Evolutionary conservation across 2,113 vertebrate genomes (phyloP).

Genomic region (Oreotragus oreotragus): DNA sequence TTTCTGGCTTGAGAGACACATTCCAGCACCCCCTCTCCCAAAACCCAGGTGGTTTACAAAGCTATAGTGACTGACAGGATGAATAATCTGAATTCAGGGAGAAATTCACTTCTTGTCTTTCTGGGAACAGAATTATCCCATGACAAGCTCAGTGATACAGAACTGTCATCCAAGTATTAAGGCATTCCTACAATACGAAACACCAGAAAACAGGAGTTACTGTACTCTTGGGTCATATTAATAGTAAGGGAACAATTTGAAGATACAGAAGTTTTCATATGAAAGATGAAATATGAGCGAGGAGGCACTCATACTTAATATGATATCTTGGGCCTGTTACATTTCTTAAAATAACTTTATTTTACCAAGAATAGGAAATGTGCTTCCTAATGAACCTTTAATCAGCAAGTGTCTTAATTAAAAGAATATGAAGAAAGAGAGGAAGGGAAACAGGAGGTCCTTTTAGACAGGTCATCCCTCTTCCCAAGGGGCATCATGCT

Average conservation of each 20-base stretch:
- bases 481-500: neutral
- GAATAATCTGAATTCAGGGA: neutral
- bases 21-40: neutral
- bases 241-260: neutral
- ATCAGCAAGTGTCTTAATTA: slow-evolving; percentile 28
- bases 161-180: neutral
- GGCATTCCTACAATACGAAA: neutral
- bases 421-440: slow-evolving; percentile 11
- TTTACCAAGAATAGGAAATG: neutral
- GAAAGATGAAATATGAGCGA: neutral
- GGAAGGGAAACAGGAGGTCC: neutral
- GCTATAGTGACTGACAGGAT: neutral
- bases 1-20: slow-evolving; percentile 39
- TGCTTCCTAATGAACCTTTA: neutral
- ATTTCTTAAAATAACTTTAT: neutral
- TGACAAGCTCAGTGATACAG: neutral
- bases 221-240: neutral
- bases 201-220: neutral
- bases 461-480: neutral
- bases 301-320: neutral
- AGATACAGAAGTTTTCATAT: neutral
- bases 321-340: neutral
- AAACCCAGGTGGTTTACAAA: neutral
- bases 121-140: neutral
- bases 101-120: neutral